phyloP scores from a whole-genome alignment of 2,888 invertebrate species.

The Napeogenes inachia region DNA sequence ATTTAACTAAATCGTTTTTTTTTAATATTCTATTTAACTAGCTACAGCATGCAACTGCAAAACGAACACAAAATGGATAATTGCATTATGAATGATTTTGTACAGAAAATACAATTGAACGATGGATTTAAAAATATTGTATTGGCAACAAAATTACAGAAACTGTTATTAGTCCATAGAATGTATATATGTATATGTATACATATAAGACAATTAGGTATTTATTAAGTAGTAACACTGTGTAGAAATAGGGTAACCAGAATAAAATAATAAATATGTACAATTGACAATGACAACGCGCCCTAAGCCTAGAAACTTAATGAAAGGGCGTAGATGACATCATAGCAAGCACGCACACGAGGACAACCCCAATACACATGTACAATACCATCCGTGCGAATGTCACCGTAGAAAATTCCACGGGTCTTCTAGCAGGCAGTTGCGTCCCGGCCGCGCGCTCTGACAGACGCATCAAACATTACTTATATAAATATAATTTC shows the following conservation, averaged over 20 bases:
- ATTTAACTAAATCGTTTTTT: background rate
- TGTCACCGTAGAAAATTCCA: slow-evolving; percentile 51
- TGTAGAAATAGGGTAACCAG: background rate
- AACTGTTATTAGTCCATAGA: no score
- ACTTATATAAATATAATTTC: slow-evolving; percentile 9
- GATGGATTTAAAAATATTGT: background rate
- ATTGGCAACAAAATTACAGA: slow-evolving; percentile 16
- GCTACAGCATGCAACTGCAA: background rate
- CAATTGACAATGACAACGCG: background rate
- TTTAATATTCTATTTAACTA: background rate
- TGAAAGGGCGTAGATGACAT: background rate
- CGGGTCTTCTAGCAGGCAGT: slow-evolving; percentile 49
- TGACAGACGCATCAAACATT: slow-evolving; percentile 23
- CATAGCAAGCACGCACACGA: slow-evolving; percentile 21
- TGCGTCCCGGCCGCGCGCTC: slow-evolving; percentile 34
- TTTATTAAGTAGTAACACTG: no score
- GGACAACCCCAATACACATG: slow-evolving; percentile 12
- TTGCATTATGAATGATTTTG: slow-evolving; percentile 1
- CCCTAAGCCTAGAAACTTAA: background rate
- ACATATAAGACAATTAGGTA: no score
- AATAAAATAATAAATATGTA: background rate
- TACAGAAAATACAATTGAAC: no score
- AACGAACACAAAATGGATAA: background rate
- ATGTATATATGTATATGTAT: no score
- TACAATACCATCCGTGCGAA: slow-evolving; percentile 56